phyloP scores from a whole-genome alignment of 1,140 invertebrate species.

The Anastrepha obliqua region DNA sequence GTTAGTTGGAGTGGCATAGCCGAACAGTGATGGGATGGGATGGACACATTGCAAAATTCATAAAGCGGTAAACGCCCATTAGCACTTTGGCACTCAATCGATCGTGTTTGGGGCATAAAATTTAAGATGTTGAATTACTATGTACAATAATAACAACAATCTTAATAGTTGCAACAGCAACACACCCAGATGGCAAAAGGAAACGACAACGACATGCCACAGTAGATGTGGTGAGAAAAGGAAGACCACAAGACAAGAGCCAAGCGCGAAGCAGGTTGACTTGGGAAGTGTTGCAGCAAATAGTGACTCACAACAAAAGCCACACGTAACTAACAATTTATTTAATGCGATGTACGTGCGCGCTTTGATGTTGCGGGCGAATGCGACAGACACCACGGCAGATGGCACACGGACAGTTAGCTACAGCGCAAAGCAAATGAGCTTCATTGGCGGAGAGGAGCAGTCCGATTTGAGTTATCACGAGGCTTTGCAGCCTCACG shows the following conservation, averaged over 20 bases:
- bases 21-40: neutral
- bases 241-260: neutral
- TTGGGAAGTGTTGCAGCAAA: conserved; percentile 27
- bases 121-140: conserved; percentile 51
- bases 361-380: conserved; percentile 61
- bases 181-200: conserved; percentile 9
- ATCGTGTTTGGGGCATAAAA: conserved; percentile 64
- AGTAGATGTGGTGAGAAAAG: neutral
- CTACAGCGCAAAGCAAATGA: neutral
- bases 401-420: neutral
- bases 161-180: neutral
- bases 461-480: neutral
- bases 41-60: conserved; percentile 30
- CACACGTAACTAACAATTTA: conserved; percentile 73
- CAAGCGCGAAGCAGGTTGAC: conserved; percentile 1
- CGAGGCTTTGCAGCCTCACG: neutral
- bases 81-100: conserved; percentile 74
- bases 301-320: conserved; percentile 53
- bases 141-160: conserved; percentile 24
- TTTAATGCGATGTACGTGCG: conserved; percentile 73
- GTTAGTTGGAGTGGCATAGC: neutral
- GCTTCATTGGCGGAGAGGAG: neutral
- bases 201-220: neutral
- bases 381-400: neutral
- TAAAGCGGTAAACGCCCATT: conserved; percentile 69